These are phyloP conservation scores for Pelecanoides urinatrix DNA, from an alignment of 2,113 vertebrate genomes.

Conservation along the genomic window DNA sequence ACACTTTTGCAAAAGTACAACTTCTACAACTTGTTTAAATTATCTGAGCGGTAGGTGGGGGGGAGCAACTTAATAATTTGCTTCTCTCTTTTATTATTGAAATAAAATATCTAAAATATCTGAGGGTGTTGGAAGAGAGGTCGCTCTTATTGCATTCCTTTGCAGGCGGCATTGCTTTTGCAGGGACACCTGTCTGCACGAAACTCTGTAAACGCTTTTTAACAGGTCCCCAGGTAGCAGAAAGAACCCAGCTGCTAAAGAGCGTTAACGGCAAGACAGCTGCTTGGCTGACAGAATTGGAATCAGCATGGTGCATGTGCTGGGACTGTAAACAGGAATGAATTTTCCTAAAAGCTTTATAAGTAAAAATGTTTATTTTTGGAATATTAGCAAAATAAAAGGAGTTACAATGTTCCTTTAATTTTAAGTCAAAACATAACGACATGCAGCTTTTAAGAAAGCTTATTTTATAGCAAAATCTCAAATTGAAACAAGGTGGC, in stretches of 20 bases:
- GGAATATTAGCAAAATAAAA: constrained; percentile 79
- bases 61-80: not conserved
- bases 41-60: not conserved
- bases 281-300: constrained; percentile 78
- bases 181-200: constrained; percentile 65
- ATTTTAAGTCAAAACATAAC: constrained; percentile 74
- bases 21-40: not conserved
- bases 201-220: constrained; percentile 50
- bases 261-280: constrained; percentile 59
- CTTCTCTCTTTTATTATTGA: constrained; percentile 31
- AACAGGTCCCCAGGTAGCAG: constrained; percentile 59
- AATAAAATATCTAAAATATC: constrained; percentile 24
- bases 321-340: constrained; percentile 73
- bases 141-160: constrained; percentile 50
- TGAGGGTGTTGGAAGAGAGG: not conserved
- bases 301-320: constrained; percentile 54
- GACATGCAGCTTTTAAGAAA: constrained; percentile 63
- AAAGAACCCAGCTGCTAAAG: constrained; percentile 66
- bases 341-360: constrained; percentile 79
- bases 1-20: not conserved
- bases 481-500: constrained; percentile 67
- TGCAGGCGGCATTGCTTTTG: constrained; percentile 19
- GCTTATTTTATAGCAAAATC: constrained; percentile 57
- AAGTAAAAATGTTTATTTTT: constrained; percentile 77
- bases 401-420: constrained; percentile 65